Conservation (phyloP, 2,888 invertebrate genomes). For the Drosophila anomalipes region DNA sequence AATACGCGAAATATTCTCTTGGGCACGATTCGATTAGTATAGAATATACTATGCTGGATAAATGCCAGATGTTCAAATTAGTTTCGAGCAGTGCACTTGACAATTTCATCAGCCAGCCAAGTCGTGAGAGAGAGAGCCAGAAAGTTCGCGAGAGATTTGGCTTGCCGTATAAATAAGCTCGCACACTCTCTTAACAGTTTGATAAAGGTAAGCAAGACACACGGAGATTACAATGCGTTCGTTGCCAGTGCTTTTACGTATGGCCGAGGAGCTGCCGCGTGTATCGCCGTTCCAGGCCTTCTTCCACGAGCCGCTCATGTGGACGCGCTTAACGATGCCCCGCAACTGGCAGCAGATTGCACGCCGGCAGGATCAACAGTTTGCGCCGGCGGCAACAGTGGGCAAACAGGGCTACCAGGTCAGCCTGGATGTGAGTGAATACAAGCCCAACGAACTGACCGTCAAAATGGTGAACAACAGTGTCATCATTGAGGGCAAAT, state of each 20-base stretch:
- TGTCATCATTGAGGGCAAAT: constrained; percentile 90
- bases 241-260: constrained; percentile 76
- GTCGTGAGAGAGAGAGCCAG: constrained; percentile 56
- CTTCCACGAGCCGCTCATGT: constrained; percentile 57
- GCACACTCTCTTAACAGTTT: constrained; percentile 34
- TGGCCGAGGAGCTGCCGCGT: constrained; percentile 76
- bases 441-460: constrained; percentile 90
- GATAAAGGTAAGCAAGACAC: constrained; percentile 16
- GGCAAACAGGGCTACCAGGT: constrained; percentile 90
- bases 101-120: constrained; percentile 61
- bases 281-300: constrained; percentile 55
- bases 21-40: background rate
- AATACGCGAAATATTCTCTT: background rate
- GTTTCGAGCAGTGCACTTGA: constrained; percentile 20
- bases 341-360: constrained; percentile 63
- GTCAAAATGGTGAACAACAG: constrained; percentile 91
- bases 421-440: constrained; percentile 92
- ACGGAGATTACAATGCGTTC: constrained; percentile 71
- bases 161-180: constrained; percentile 58
- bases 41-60: constrained; percentile 5
- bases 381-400: constrained; percentile 59
- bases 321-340: constrained; percentile 41
- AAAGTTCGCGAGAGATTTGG: constrained; percentile 32
- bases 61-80: constrained; percentile 22
- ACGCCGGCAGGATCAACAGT: constrained; percentile 59